These are phyloP conservation scores for Oreochromis aureus DNA, from an alignment of 2,113 vertebrate species.

Conservation along the genomic window DNA sequence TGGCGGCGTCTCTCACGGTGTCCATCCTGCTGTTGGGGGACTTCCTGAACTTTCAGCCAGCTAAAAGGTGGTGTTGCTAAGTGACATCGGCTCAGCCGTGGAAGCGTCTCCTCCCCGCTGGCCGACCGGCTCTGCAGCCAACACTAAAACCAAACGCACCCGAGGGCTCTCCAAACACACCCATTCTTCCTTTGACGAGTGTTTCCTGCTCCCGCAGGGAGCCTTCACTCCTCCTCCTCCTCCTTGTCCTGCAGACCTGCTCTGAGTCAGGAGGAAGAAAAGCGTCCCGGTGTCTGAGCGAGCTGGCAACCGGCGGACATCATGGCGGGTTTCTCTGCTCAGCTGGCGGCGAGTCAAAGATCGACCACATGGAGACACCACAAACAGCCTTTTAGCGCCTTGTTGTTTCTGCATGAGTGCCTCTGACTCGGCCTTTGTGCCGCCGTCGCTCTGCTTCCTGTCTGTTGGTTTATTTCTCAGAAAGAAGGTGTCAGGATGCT, in stretches of 20 bases:
- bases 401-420: neutral
- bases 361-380: neutral
- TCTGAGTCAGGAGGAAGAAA: slow-evolving; percentile 19
- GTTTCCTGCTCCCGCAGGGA: slow-evolving; percentile 1
- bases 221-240: slow-evolving; percentile 26
- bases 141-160: slow-evolving; percentile 19
- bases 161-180: slow-evolving; percentile 5
- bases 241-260: slow-evolving; percentile 3
- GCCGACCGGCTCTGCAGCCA: neutral
- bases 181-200: neutral
- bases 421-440: neutral
- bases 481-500: neutral
- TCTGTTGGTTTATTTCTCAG: slow-evolving; percentile 18
- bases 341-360: neutral
- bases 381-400: neutral
- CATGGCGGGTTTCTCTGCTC: slow-evolving; percentile 8
- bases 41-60: slow-evolving; percentile 6
- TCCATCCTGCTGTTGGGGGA: neutral
- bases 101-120: slow-evolving; percentile 20
- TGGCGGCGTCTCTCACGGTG: neutral
- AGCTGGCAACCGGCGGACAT: neutral
- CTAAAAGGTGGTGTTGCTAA: slow-evolving; percentile 45
- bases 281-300: neutral
- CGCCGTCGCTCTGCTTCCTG: neutral
- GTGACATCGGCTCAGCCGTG: neutral